These are phyloP conservation scores for Mobula birostris DNA, from an alignment of 2,113 vertebrate species.

Conservation along the genomic window DNA sequence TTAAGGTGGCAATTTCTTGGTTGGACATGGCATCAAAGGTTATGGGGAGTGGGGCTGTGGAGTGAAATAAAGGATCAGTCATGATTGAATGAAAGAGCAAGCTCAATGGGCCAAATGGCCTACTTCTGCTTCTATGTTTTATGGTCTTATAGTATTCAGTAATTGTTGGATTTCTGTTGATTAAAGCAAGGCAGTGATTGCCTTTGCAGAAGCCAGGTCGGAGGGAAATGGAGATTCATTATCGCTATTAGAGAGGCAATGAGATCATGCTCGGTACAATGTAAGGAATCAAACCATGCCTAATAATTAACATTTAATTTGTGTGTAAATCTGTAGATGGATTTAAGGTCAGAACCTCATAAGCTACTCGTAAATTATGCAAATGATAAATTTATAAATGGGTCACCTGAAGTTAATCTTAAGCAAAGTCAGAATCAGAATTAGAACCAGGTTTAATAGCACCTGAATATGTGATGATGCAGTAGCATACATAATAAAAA, in stretches of 20 bases:
- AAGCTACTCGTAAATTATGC: background rate
- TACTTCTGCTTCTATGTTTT: background rate
- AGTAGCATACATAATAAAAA: too few relatives aligned
- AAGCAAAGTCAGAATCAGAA: background rate
- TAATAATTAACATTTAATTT: background rate
- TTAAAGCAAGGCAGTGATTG: background rate
- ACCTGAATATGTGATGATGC: too few relatives aligned
- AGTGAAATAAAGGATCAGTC: too few relatives aligned
- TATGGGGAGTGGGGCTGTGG: too few relatives aligned
- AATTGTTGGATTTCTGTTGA: background rate
- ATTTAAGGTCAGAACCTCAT: background rate
- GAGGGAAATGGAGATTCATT: background rate
- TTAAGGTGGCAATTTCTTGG: too few relatives aligned
- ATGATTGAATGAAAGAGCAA: too few relatives aligned
- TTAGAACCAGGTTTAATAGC: too few relatives aligned
- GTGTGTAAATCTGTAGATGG: background rate
- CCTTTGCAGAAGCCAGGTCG: background rate
- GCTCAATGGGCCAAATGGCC: too few relatives aligned
- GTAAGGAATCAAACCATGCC: background rate
- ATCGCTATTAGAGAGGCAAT: background rate
- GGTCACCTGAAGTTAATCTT: background rate
- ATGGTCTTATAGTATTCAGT: background rate
- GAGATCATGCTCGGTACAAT: background rate
- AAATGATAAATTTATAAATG: background rate
- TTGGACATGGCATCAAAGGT: too few relatives aligned